These are phyloP conservation scores for Trissolcus basalis DNA, from an alignment of 1,140 invertebrate genomes.

Conservation along the genomic window DNA sequence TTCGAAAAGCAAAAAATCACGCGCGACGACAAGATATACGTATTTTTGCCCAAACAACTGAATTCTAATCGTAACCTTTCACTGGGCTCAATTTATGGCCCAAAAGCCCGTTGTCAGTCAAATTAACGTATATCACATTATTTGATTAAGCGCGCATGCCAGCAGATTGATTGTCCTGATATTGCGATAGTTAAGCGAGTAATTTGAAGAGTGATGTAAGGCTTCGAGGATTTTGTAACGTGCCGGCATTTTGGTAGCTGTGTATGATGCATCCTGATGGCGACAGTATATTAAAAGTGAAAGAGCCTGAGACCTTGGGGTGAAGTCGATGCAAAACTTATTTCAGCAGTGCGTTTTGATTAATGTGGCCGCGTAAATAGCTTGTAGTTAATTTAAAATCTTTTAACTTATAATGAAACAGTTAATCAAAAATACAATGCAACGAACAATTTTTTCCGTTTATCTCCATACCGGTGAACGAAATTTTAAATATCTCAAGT, in stretches of 20 bases:
- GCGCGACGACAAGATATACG: constrained; percentile 36
- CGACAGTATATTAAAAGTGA: constrained; percentile 25
- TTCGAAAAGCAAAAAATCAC: constrained; percentile 34
- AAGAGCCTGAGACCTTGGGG: constrained; percentile 25
- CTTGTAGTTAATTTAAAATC: constrained; percentile 17
- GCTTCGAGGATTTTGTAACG: constrained; percentile 8
- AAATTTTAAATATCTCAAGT: too few relatives aligned
- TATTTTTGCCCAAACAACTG: constrained; percentile 53
- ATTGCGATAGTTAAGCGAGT: constrained; percentile 27
- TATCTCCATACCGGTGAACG: too few relatives aligned
- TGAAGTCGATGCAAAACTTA: constrained; percentile 1
- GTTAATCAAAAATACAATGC: too few relatives aligned
- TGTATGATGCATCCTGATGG: constrained; percentile 17
- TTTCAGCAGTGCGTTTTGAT: neutral
- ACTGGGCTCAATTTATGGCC: constrained; percentile 30
- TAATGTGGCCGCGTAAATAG: constrained; percentile 4
- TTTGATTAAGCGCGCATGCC: constrained; percentile 21
- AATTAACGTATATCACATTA: constrained; percentile 49
- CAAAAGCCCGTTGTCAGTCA: constrained; percentile 38
- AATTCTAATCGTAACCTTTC: constrained; percentile 59
- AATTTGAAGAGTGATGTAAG: constrained; percentile 23
- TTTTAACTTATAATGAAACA: too few relatives aligned
- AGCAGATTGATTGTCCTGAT: constrained; percentile 27
- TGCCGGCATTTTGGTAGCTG: constrained; percentile 8
- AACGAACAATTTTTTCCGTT: too few relatives aligned